These are phyloP conservation scores for Odocoileus hemionus DNA, from an alignment of 2,113 vertebrate genomes.

Conservation along the genomic window DNA sequence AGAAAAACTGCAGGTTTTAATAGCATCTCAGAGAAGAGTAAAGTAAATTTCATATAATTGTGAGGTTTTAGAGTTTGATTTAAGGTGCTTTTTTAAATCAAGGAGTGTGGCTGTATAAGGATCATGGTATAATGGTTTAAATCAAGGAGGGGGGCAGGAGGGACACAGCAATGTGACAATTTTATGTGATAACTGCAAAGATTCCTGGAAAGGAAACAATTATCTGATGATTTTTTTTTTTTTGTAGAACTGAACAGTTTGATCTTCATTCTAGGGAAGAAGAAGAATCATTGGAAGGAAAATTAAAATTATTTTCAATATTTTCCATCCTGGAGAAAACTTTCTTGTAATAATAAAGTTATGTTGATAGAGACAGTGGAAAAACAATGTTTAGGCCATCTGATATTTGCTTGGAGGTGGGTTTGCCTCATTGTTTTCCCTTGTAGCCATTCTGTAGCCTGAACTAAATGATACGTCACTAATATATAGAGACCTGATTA, in stretches of 20 bases:
- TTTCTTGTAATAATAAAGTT: neutral
- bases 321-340: neutral
- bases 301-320: neutral
- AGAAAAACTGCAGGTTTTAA: neutral
- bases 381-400: neutral
- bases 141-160: fast-evolving
- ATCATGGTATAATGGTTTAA: neutral
- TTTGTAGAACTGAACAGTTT: neutral
- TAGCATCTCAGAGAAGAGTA: neutral
- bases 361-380: neutral
- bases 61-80: neutral
- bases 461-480: neutral
- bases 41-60: neutral
- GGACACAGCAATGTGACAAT: neutral
- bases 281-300: neutral
- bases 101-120: neutral
- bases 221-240: neutral
- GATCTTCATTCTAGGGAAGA: neutral
- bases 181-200: neutral
- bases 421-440: neutral
- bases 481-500: neutral
- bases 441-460: neutral
- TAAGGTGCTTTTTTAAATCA: neutral
- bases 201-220: neutral
- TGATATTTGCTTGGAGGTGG: neutral